A percentile compares a stretch with the other conserved stretches of the same genome.
Evolutionary conservation across 1,140 invertebrate species (phyloP).

Genomic region (Laupala kohalensis): DNA sequence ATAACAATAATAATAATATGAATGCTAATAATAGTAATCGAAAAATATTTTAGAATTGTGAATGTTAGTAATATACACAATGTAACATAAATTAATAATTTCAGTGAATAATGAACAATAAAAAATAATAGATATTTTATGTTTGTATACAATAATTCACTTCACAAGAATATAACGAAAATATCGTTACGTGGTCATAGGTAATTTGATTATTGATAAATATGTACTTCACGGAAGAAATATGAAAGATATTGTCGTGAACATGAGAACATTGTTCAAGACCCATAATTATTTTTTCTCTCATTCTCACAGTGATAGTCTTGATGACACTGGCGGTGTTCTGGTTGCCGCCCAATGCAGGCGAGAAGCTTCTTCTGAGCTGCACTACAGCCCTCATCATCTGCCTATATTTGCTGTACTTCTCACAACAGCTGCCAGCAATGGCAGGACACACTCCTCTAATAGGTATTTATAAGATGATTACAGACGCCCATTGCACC

Average conservation of each 20-base stretch:
- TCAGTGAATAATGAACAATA: no score
- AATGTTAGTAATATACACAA: not conserved
- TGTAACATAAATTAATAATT: no score
- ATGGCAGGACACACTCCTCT: slow-evolving; percentile 45
- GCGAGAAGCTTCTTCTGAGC: slow-evolving; percentile 48
- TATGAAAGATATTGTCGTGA: not conserved
- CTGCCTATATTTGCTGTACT: slow-evolving; percentile 46
- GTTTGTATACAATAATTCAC: not conserved
- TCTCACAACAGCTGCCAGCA: slow-evolving; percentile 43
- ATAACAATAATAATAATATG: no score
- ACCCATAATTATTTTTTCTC: not conserved
- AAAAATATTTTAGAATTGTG: not conserved
- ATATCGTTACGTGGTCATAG: not conserved
- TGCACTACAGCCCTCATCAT: slow-evolving; percentile 41
- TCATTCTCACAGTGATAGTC: slow-evolving; percentile 38
- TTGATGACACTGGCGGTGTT: slow-evolving; percentile 45
- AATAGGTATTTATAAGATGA: no score
- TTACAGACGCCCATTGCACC: no score
- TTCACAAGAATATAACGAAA: not conserved
- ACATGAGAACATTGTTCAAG: not conserved
- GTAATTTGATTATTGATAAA: not conserved
- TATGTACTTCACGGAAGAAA: not conserved
- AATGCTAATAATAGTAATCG: not conserved
- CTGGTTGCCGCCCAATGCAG: slow-evolving; percentile 49
- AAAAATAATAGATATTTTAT: not conserved